A percentile compares a stretch with the other conserved stretches of the same genome.
Conservation (phyloP, 92 coral and sea anemone species). For the Palythoa grandis region DNA sequence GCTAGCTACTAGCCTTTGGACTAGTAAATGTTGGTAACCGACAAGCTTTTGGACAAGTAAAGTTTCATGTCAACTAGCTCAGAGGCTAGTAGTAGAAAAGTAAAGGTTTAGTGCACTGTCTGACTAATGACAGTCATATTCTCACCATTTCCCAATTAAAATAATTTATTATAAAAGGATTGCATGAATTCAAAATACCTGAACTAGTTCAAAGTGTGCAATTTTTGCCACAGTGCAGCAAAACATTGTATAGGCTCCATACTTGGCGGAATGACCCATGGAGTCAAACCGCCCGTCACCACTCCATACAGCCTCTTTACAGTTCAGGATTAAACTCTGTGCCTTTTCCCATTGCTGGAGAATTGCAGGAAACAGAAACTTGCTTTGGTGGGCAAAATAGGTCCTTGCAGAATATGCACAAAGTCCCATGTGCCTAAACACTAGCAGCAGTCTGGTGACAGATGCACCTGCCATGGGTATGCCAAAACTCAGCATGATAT, state of each 20-base stretch:
- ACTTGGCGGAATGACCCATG: constrained; percentile 65
- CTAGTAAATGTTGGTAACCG: not conserved
- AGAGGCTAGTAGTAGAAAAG: not conserved
- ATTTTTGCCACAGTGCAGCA: constrained; percentile 43
- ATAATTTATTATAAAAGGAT: not conserved
- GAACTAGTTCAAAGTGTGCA: constrained; percentile 62
- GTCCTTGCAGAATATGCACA: constrained; percentile 51
- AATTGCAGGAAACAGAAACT: constrained; percentile 60
- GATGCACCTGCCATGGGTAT: constrained; percentile 63
- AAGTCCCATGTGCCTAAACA: constrained; percentile 53
- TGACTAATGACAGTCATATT: not conserved
- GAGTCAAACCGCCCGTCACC: constrained; percentile 72
- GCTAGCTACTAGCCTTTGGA: not conserved
- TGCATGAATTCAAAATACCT: constrained; percentile 26
- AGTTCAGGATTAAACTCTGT: constrained; percentile 7
- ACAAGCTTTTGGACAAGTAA: not conserved
- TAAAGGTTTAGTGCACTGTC: not conserved
- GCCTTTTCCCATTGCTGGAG: constrained; percentile 56
- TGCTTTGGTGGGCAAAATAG: constrained; percentile 60
- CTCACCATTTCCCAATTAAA: not conserved
- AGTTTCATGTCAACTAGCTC: not conserved
- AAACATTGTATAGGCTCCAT: too few species aligned
- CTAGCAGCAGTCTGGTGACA: constrained; percentile 43
- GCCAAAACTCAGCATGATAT: constrained; percentile 48
- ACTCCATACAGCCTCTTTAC: constrained; percentile 59